These are phyloP conservation scores for Oriolus oriolus DNA, from an alignment of 2,113 vertebrate genomes.

Conservation along the genomic window DNA sequence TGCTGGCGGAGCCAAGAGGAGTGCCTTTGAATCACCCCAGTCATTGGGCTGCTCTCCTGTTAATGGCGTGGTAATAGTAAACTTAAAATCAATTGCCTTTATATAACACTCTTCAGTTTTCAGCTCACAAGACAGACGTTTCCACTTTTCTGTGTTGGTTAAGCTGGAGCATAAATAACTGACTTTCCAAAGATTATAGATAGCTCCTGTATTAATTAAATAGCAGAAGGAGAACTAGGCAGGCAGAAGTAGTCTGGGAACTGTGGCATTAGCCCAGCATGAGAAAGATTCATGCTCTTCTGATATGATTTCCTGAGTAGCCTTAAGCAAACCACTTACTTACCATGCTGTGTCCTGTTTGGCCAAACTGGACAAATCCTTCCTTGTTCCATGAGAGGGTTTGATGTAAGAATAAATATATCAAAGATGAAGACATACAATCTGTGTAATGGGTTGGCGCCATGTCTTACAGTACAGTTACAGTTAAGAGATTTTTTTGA, in stretches of 20 bases:
- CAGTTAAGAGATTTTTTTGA: background rate
- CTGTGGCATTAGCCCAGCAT: background rate
- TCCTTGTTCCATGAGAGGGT: background rate
- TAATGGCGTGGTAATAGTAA: background rate
- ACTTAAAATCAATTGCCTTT: background rate
- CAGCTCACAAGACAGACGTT: background rate
- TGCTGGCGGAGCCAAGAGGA: background rate
- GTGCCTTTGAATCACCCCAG: background rate
- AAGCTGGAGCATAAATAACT: background rate
- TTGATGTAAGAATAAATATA: background rate
- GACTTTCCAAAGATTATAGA: background rate
- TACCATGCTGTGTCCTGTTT: background rate
- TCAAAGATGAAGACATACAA: background rate
- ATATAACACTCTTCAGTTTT: background rate
- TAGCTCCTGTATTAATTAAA: background rate
- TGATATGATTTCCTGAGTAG: background rate
- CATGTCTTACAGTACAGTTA: background rate
- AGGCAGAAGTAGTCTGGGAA: background rate
- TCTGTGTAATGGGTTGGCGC: background rate
- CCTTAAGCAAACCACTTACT: background rate
- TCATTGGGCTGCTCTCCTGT: background rate
- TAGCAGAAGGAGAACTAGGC: background rate
- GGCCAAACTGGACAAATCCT: background rate
- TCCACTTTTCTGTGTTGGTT: background rate
- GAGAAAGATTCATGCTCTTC: background rate